A percentile compares a stretch with the other conserved stretches of the same genome.
phyloP scores from a whole-genome alignment of 2,113 vertebrate genomes.

The Lampris megalopsis region DNA sequence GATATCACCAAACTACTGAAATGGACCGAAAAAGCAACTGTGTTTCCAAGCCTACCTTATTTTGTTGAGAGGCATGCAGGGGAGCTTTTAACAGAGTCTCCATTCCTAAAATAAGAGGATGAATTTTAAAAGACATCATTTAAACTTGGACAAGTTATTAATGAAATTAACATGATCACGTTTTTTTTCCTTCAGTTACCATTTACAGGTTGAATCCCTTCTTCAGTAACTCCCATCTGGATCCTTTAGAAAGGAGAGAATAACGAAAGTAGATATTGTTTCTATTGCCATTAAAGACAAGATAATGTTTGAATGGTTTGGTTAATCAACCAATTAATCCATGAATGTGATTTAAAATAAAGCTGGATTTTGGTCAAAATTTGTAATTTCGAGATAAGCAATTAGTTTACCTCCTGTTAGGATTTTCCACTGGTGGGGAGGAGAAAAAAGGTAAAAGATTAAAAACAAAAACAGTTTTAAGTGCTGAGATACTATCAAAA shows the following conservation, averaged over 20 bases:
- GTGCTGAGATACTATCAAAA: no score
- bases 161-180: background rate
- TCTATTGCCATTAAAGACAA: background rate
- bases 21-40: background rate
- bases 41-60: slow-evolving; percentile 61
- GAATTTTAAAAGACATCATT: slow-evolving; percentile 1
- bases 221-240: slow-evolving; percentile 32
- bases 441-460: slow-evolving; percentile 16
- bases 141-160: background rate
- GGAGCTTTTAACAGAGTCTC: slow-evolving; percentile 76
- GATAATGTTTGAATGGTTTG: background rate
- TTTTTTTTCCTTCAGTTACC: slow-evolving; percentile 47
- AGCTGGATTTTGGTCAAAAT: background rate
- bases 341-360: background rate
- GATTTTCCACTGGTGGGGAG: slow-evolving; percentile 41
- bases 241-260: slow-evolving; percentile 36
- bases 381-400: background rate
- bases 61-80: slow-evolving; percentile 67
- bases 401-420: slow-evolving; percentile 61
- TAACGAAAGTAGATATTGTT: background rate
- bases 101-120: slow-evolving; percentile 65
- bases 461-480: slow-evolving; percentile 4
- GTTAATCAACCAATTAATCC: background rate
- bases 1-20: background rate
- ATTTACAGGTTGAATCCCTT: slow-evolving; percentile 53